Evolutionary conservation across 2,113 vertebrate species (phyloP).

Genomic region (Bufo gargarizans): DNA sequence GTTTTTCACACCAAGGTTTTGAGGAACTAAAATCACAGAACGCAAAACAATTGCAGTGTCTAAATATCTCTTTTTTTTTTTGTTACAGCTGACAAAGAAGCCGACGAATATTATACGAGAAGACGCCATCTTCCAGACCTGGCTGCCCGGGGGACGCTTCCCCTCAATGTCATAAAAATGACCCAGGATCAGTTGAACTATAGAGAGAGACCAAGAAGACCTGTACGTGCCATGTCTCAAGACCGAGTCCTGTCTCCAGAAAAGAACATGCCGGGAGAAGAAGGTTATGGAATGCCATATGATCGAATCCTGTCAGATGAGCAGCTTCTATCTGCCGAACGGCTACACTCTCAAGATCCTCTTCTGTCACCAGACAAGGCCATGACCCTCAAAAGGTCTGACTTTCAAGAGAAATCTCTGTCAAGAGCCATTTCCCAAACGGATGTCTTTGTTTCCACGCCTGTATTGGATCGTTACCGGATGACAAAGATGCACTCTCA

Average conservation of each 20-base stretch:
- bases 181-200: conserved; percentile 85
- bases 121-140: conserved; percentile 93
- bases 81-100: conserved; percentile 90
- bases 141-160: conserved; percentile 91
- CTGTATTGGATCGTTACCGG: conserved; percentile 94
- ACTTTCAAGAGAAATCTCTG: conserved; percentile 86
- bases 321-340: conserved; percentile 90
- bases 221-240: conserved; percentile 96
- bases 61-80: conserved; percentile 53
- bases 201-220: conserved; percentile 86
- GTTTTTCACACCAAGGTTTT: neutral
- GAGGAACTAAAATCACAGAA: neutral
- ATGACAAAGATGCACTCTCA: conserved; percentile 99
- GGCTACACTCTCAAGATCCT: conserved; percentile 94
- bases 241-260: conserved; percentile 90
- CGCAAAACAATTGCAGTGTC: neutral
- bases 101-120: conserved; percentile 94
- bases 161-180: conserved; percentile 93
- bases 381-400: conserved; percentile 82
- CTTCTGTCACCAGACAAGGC: conserved; percentile 91
- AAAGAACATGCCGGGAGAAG: conserved; percentile 75
- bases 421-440: conserved; percentile 94
- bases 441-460: conserved; percentile 94
- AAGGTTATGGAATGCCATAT: conserved; percentile 82
- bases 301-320: conserved; percentile 92